phyloP scores from a whole-genome alignment of 2,113 vertebrate genomes.

The Brachypteracias leptosomus region DNA sequence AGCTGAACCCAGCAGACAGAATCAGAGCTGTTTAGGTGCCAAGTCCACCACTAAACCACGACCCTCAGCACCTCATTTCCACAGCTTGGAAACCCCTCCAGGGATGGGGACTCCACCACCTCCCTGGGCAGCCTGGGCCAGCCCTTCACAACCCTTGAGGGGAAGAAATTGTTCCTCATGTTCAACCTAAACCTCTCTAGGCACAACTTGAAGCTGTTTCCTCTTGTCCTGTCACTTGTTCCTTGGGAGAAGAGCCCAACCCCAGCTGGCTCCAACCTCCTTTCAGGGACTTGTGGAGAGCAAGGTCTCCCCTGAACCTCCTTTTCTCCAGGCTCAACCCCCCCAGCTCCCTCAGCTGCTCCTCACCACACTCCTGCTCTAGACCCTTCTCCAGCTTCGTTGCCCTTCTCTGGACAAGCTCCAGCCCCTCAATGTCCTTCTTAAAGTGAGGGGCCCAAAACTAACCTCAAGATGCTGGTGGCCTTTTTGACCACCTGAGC shows the following conservation, averaged over 20 bases:
- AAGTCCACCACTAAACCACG: background rate
- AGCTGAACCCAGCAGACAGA: background rate
- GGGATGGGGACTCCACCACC: too few relatives aligned
- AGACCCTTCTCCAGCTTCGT: background rate
- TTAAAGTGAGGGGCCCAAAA: background rate
- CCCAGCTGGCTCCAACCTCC: background rate
- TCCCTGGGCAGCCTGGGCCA: background rate
- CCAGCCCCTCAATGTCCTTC: background rate
- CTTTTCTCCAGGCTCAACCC: too few relatives aligned
- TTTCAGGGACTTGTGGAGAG: background rate
- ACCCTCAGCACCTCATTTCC: background rate
- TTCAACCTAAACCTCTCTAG: background rate
- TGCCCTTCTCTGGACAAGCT: background rate
- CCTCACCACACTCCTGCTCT: too few relatives aligned
- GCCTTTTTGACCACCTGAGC: background rate
- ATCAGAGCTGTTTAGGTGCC: background rate
- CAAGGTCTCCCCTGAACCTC: background rate
- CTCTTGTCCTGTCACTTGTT: background rate
- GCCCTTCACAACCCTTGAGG: background rate
- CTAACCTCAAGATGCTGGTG: background rate
- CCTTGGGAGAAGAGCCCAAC: background rate
- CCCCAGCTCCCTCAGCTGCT: too few relatives aligned
- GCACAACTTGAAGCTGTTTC: background rate
- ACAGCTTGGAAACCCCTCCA: rapidly evolving
- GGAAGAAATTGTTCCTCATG: background rate